A percentile compares a stretch with the other conserved stretches of the same genome.
These are phyloP conservation scores for Spisula subtruncata DNA, from an alignment of 2,888 invertebrate species.

Conservation along the genomic window DNA sequence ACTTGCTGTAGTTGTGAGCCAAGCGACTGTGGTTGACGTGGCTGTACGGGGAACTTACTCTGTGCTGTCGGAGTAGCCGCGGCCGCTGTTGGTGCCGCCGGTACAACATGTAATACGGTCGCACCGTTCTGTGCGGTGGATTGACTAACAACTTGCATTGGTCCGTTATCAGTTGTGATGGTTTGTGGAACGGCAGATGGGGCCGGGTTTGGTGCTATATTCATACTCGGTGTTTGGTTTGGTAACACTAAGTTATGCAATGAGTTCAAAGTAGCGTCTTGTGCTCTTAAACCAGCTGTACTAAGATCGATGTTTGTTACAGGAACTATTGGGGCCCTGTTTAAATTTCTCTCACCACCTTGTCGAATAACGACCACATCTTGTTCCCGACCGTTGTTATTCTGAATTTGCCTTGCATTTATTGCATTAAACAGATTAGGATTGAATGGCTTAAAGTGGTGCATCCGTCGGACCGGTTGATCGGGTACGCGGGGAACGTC, in stretches of 20 bases:
- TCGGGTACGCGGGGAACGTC: neutral
- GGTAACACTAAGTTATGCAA: neutral
- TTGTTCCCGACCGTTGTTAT: neutral
- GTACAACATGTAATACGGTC: neutral
- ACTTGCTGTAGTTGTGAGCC: neutral
- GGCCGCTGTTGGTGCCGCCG: neutral
- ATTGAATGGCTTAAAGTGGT: slow-evolving; percentile 25
- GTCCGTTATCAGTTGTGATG: neutral
- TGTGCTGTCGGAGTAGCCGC: neutral
- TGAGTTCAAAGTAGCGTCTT: neutral
- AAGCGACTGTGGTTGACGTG: too few relatives aligned
- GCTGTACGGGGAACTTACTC: neutral
- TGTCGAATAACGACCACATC: neutral
- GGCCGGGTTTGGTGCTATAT: neutral
- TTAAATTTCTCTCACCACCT: neutral
- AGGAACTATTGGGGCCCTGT: neutral
- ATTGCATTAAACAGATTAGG: neutral
- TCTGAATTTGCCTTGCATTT: neutral
- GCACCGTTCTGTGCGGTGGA: neutral
- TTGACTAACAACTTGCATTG: neutral
- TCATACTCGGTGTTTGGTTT: neutral
- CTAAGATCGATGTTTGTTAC: neutral
- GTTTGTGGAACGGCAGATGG: neutral
- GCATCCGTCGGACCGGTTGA: neutral
- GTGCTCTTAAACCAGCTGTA: neutral